A percentile compares a stretch with the other conserved stretches of the same genome.
Evolutionary conservation across 1,140 invertebrate genomes (phyloP).

Genomic region (Drosophila cardini): DNA sequence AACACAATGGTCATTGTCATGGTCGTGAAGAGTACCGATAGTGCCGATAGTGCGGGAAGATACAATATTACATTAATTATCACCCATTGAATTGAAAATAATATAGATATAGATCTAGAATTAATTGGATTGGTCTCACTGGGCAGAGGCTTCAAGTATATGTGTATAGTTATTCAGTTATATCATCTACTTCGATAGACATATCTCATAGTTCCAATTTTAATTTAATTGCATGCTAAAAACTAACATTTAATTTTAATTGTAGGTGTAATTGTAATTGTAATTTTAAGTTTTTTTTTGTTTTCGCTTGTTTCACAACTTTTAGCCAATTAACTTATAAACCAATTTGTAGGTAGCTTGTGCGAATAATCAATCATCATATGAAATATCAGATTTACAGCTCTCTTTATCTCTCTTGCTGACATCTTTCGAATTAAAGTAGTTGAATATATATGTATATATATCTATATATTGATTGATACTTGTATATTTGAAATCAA

Average conservation of each 20-base stretch:
- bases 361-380: constrained; percentile 57
- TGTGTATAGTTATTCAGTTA: constrained; percentile 26
- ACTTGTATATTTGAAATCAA: constrained; percentile 29
- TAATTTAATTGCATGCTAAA: constrained; percentile 62
- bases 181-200: constrained; percentile 22
- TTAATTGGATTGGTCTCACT: constrained; percentile 40
- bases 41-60: background rate
- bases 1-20: constrained; percentile 11
- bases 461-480: constrained; percentile 2
- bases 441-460: constrained; percentile 30
- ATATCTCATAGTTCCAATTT: constrained; percentile 37
- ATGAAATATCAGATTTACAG: constrained; percentile 41
- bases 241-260: constrained; percentile 75
- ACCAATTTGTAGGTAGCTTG: constrained; percentile 77
- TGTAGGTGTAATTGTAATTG: constrained; percentile 34
- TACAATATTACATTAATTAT: constrained; percentile 24
- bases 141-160: constrained; percentile 18
- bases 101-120: constrained; percentile 9
- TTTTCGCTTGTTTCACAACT: constrained; percentile 53
- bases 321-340: constrained; percentile 71
- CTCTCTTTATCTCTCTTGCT: constrained; percentile 12
- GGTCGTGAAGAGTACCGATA: background rate
- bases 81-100: constrained; percentile 26
- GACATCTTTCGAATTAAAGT: constrained; percentile 26
- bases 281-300: constrained; percentile 40